phyloP scores from a whole-genome alignment of 2,113 vertebrate species.

The Lophura nycthemera region DNA sequence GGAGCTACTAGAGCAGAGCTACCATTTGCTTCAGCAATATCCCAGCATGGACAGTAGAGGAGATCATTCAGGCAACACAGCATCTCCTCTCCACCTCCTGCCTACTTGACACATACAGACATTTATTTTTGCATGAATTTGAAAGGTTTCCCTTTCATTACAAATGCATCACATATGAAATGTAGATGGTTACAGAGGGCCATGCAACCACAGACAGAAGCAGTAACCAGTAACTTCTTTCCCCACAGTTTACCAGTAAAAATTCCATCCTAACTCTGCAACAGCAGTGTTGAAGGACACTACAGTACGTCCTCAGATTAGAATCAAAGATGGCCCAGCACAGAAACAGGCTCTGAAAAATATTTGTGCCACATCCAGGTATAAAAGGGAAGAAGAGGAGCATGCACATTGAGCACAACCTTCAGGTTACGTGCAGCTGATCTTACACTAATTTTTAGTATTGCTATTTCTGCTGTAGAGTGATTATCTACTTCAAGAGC shows the following conservation, averaged over 20 bases:
- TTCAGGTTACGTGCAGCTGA: background rate
- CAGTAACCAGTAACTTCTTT: background rate
- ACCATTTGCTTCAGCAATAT: background rate
- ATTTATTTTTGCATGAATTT: background rate
- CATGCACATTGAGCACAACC: background rate
- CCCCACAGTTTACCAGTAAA: background rate
- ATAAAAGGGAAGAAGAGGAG: background rate
- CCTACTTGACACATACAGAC: background rate
- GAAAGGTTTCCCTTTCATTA: background rate
- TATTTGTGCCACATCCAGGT: background rate
- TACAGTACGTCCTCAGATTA: background rate
- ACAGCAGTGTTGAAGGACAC: background rate
- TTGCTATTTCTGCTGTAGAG: slow-evolving; percentile 17
- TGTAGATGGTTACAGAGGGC: background rate
- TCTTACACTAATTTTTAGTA: slow-evolving; percentile 16
- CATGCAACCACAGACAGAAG: slow-evolving; percentile 1
- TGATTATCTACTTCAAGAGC: slow-evolving; percentile 42
- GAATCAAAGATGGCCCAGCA: background rate
- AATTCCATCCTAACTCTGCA: background rate
- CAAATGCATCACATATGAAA: background rate
- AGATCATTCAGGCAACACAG: background rate
- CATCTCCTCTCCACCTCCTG: background rate
- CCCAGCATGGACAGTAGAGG: background rate
- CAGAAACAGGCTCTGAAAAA: background rate
- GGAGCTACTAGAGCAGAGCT: background rate